These are phyloP conservation scores for Acronicta aceris DNA, from an alignment of 2,888 invertebrate genomes.

Conservation along the genomic window DNA sequence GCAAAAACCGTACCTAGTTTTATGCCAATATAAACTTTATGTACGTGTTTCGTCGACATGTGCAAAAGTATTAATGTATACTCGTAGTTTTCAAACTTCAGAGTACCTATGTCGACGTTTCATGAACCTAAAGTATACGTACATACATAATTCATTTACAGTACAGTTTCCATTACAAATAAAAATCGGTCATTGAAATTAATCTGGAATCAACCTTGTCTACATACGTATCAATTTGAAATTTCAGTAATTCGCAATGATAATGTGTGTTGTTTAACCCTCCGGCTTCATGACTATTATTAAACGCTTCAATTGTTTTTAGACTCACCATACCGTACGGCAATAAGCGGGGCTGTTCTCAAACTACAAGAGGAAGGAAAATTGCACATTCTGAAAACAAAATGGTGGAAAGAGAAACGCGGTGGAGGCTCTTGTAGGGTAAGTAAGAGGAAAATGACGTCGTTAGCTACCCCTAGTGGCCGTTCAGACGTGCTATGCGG, in stretches of 20 bases:
- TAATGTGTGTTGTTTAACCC: neutral
- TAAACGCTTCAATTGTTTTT: constrained; percentile 47
- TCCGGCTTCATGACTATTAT: constrained; percentile 20
- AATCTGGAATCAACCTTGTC: neutral
- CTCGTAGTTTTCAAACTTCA: neutral
- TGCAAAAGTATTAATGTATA: constrained; percentile 29
- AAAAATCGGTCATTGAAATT: no score
- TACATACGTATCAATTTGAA: neutral
- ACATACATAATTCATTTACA: no score
- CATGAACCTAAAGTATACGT: neutral
- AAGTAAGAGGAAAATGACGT: constrained; percentile 71
- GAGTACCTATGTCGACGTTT: constrained; percentile 1
- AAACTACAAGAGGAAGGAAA: constrained; percentile 98
- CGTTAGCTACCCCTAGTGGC: constrained; percentile 42
- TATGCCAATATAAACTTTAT: constrained; percentile 44
- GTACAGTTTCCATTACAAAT: no score
- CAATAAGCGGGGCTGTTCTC: constrained; percentile 97
- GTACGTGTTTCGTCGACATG: constrained; percentile 24
- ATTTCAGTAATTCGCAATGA: neutral
- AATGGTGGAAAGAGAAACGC: constrained; percentile 99
- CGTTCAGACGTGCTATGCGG: constrained; percentile 11
- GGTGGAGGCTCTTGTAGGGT: constrained; percentile 96
- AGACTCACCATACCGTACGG: constrained; percentile 98
- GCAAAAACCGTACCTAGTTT: constrained; percentile 33
- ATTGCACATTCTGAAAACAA: constrained; percentile 97